These are phyloP conservation scores for Apis florea DNA, from an alignment of 1,140 invertebrate genomes.

Conservation along the genomic window DNA sequence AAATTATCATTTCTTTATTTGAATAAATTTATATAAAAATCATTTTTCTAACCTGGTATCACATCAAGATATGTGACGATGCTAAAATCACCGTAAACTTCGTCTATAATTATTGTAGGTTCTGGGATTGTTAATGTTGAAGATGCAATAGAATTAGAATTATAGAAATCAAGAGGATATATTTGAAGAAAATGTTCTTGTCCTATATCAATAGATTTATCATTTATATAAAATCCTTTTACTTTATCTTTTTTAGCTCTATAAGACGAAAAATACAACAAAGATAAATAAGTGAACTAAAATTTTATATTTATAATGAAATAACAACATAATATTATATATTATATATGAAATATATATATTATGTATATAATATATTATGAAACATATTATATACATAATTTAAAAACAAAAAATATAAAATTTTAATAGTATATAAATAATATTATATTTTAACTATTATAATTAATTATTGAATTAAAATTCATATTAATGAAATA, in stretches of 20 bases:
- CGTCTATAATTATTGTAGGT: background rate
- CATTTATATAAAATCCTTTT: constrained; percentile 8
- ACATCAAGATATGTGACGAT: constrained; percentile 24
- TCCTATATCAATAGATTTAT: background rate
- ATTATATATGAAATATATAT: background rate
- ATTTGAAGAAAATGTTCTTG: constrained; percentile 23
- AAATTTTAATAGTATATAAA: background rate
- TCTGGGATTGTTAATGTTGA: background rate
- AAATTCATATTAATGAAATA: background rate
- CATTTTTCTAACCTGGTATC: constrained; percentile 3
- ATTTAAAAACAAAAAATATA: background rate
- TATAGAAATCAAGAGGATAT: background rate
- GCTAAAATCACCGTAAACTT: constrained; percentile 22
- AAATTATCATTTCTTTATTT: background rate
- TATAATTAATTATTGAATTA: background rate
- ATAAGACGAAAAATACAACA: background rate
- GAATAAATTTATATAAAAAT: background rate
- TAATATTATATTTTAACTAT: background rate
- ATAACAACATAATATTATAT: background rate
- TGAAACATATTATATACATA: background rate
- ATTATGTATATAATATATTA: background rate
- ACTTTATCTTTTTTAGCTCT: constrained; percentile 35
- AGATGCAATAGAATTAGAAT: background rate
- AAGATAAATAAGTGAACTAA: background rate
- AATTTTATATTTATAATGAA: background rate